Evolutionary conservation across 2,888 invertebrate genomes (phyloP), one percentile per base, ranked within the genome.

Genomic region (Steinernema scapterisci): DNA sequence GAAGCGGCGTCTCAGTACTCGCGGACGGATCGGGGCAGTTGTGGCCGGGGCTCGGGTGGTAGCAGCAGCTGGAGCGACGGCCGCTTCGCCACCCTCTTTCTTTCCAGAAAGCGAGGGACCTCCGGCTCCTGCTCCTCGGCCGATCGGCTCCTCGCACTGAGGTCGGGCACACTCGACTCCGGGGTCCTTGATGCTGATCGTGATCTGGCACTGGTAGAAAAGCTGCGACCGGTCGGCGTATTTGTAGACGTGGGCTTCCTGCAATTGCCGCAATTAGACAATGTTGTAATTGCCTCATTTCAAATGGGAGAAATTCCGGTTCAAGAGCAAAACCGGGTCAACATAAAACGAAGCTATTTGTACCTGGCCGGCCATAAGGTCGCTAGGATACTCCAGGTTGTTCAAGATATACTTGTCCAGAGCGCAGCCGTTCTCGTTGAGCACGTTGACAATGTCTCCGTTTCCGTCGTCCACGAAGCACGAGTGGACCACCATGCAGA

Each of bases 381-480:
- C 84, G 51, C 80, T 80, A 71, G 82, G 81, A 63, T 84, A 84
- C 72, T 84, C 84, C 70, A 82, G 74, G 75, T 84, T 84, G 75
- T 84, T 83, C 73, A 84, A 79, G 73, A 84, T 74, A 78, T 44
- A 76, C 71, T 80, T 82, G 75, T 84, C 84, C 23, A 79, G 77
- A 19, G 82, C 84, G 73, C 84, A 84, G 48, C 84, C 84, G 38
- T 82, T 77, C 38, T 82, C 83, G 77, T 81, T 75, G 44, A 84
- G 76, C 70, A 84, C 63, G 38, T 63, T 63, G 31, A 85, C 81
- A 38, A 77, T 83, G 70, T 84, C 83, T 23, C 84, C 84, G 72
- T 83, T 83, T 63, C 83, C 84, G 71, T 84, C 85, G 75, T 85
- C 84, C 56, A 85, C 84, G 23, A 83, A 82, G 78, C 85, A 85